Evolutionary conservation across 2,888 invertebrate genomes (phyloP).

Genomic region (Acleris laterana): DNA sequence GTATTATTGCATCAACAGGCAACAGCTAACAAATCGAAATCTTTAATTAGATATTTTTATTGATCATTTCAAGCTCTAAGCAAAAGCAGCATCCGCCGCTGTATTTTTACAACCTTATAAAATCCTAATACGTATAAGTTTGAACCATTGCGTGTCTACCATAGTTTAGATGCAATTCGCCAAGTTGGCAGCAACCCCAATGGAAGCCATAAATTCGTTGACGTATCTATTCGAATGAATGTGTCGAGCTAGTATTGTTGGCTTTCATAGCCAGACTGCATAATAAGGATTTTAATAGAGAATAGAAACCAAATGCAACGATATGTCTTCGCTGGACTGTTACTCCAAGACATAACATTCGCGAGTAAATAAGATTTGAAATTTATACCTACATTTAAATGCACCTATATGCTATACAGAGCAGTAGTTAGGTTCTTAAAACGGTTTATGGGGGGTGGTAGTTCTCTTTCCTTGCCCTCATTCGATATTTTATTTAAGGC

Average conservation of each 20-base stretch:
- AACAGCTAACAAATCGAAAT: not conserved
- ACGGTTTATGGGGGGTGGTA: too few relatives aligned
- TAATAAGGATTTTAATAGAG: not conserved
- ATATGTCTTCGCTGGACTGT: too few relatives aligned
- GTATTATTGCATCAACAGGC: not conserved
- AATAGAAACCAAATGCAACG: not conserved
- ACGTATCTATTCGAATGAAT: constrained; percentile 10
- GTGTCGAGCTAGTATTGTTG: not conserved
- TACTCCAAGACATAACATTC: too few relatives aligned
- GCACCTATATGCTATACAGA: too few relatives aligned
- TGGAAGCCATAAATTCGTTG: constrained; percentile 24
- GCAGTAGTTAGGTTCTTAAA: too few relatives aligned
- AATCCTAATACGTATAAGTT: not conserved
- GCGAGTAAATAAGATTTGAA: too few relatives aligned
- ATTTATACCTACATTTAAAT: too few relatives aligned
- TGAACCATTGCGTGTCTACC: constrained; percentile 18
- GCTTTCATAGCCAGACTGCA: not conserved
- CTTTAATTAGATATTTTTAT: not conserved
- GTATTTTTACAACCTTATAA: too few relatives aligned
- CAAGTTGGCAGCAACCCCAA: constrained; percentile 31
- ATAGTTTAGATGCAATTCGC: constrained; percentile 28
- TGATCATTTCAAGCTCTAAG: not conserved
- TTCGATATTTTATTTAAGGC: too few relatives aligned
- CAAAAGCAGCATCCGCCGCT: too few relatives aligned
- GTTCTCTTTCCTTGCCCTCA: too few relatives aligned